Evolutionary conservation across 2,113 vertebrate genomes (phyloP).

Genomic region (Zosterops japonicus): DNA sequence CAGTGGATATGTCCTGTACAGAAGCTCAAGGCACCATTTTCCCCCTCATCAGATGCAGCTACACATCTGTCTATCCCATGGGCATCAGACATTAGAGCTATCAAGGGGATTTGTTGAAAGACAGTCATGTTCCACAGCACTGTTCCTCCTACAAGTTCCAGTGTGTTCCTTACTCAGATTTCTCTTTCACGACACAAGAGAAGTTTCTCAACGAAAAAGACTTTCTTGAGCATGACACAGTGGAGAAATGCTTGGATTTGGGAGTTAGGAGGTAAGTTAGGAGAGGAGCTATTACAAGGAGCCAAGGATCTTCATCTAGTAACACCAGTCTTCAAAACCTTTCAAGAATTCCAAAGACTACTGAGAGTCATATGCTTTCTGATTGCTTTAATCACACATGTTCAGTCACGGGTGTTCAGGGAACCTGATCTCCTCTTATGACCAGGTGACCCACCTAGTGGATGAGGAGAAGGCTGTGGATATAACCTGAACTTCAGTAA

Average conservation of each 20-base stretch:
- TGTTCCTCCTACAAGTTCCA: background rate
- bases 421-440: background rate
- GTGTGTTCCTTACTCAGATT: background rate
- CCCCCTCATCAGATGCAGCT: background rate
- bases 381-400: background rate
- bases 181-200: background rate
- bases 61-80: background rate
- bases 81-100: background rate
- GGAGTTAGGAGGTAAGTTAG: background rate
- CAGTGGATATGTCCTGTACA: background rate
- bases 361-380: fast-evolving
- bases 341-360: background rate
- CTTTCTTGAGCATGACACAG: background rate
- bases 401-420: background rate
- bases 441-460: background rate
- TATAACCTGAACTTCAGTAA: background rate
- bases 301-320: background rate
- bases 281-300: background rate
- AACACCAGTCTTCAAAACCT: background rate
- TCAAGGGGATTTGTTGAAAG: background rate
- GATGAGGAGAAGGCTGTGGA: background rate
- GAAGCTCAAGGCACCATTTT: background rate
- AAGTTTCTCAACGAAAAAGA: background rate
- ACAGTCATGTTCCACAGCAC: background rate
- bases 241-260: background rate